Base-by-base conservation (phyloP, 2,797 vertebrate genomes). In the Poeciliopsis gracilis region DNA sequence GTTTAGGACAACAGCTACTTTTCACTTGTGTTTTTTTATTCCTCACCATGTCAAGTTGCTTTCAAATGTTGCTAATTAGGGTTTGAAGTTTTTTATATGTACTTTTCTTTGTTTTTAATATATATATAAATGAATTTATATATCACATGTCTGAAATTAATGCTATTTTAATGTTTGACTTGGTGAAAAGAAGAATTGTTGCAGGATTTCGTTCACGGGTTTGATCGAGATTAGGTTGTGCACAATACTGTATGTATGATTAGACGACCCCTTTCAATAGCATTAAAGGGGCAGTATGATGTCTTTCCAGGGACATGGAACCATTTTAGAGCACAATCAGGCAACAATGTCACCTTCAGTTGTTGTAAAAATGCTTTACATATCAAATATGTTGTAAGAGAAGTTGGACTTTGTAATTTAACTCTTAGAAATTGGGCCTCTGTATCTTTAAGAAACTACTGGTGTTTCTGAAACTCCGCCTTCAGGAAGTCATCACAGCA, bases 1-100 rank as follows among this genome's bases (percentile, higher is more conserved):
- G 97, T 98, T 83, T 98, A 96, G 93, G 78, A 80, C 63, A 46
- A 30, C 59, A 51, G 30, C 53, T 23, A 16, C 73, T 47, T 41
- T 7, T 15, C n/a, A 23, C 2, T 51, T 63, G 20, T 36, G 8
- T 61, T 77, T 63, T 63, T 74, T 61, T n/a, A 79, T 57, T 77
- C 73, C 73, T 84, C 81, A 63, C 83, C 63, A 72, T 69, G 71
- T 87, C 72, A 85, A 15, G 4, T 87, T 72, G 67, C 77, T 86
- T 86, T 90, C 83, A 79, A 76, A 81, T 71, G 43, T 87, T 92
- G 89, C 87, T 73, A 84, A 76, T 87, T 91, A 88, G 87, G 78
- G 84, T 91, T 90, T 92, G 87, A 84, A 87, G 84, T 91, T 93
- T 59, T 91, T 90, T 80, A 74, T 86, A 89, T 89, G 73, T 76